phyloP scores from a whole-genome alignment of 1,140 invertebrate species.

The Gryllus bimaculatus region DNA sequence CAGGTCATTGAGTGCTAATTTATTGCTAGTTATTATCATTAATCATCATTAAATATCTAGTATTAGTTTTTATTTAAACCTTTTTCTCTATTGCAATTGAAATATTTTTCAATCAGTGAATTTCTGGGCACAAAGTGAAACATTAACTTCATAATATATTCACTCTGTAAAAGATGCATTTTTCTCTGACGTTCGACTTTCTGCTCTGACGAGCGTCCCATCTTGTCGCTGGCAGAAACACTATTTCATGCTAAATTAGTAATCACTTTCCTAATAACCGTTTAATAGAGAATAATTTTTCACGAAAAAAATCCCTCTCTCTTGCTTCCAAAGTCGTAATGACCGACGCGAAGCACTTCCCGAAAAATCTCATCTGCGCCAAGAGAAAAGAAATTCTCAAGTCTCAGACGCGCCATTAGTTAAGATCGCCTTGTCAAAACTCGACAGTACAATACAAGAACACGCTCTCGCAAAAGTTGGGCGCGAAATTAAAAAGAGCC shows the following conservation, averaged over 20 bases:
- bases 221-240: background rate
- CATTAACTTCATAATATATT: no score
- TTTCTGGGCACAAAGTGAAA: no score
- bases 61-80: no score
- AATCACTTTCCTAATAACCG: background rate
- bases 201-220: no score
- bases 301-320: background rate
- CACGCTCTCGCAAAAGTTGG: background rate
- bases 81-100: no score
- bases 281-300: background rate
- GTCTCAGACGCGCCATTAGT: background rate
- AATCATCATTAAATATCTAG: no score
- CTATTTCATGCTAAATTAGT: background rate
- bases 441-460: constrained; percentile 1
- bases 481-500: background rate
- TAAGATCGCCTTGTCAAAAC: background rate
- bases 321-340: background rate
- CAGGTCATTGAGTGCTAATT: no score
- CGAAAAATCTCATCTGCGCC: background rate
- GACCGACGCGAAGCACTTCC: background rate
- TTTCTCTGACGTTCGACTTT: no score
- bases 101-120: no score
- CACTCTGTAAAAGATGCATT: no score
- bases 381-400: background rate
- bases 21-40: no score